phyloP scores from a whole-genome alignment of 2,888 invertebrate genomes.

The Microctonus aethiopoides region DNA sequence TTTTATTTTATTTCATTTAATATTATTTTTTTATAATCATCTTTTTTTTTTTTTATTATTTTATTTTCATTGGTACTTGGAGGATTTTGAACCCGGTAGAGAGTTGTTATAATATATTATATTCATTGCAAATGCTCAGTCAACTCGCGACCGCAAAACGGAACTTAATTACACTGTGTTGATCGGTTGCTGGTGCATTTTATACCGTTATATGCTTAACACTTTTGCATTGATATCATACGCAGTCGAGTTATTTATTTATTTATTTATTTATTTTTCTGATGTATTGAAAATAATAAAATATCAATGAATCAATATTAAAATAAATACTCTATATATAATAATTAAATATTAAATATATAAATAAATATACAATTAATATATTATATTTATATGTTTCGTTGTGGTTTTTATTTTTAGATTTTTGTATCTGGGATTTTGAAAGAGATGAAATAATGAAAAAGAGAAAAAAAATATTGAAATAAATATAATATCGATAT shows the following conservation, averaged over 20 bases:
- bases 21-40: too few species aligned
- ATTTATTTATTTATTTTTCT: neutral
- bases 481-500: neutral
- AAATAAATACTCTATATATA: too few species aligned
- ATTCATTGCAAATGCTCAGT: slow-evolving; percentile 21
- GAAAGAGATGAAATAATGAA: neutral
- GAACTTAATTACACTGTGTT: slow-evolving; percentile 58
- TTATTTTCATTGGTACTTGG: slow-evolving; percentile 2
- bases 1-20: neutral
- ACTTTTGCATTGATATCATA: slow-evolving; percentile 20
- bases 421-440: neutral
- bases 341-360: slow-evolving; percentile 1
- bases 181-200: slow-evolving; percentile 43
- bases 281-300: neutral
- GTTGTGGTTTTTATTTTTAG: neutral
- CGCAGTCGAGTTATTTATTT: neutral
- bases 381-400: neutral
- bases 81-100: slow-evolving; percentile 23
- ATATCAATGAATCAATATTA: neutral
- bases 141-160: slow-evolving; percentile 52
- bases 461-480: neutral
- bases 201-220: slow-evolving; percentile 46
- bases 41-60: neutral
- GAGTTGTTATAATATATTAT: neutral
- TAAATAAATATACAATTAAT: neutral